phyloP scores from a whole-genome alignment of 2,113 vertebrate species.

The Neodon shergylaensis region DNA sequence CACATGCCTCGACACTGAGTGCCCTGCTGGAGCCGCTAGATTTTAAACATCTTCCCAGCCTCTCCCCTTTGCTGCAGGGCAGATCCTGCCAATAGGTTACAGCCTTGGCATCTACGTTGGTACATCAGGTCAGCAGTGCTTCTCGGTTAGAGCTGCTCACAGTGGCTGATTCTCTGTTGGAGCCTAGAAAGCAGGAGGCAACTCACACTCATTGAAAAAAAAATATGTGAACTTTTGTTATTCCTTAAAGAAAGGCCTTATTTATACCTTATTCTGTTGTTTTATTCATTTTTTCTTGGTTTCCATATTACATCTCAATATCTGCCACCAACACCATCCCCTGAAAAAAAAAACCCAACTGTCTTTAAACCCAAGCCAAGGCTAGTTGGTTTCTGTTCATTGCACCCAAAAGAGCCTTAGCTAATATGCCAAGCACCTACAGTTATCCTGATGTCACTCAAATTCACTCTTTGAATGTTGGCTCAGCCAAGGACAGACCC shows the following conservation, averaged over 20 bases:
- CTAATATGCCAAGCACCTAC: conserved; percentile 39
- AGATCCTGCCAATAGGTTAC: background rate
- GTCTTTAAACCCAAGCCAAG: conserved; percentile 57
- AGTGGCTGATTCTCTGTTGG: background rate
- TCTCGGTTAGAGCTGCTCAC: background rate
- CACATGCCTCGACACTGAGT: background rate
- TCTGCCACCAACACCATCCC: background rate
- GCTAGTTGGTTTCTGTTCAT: conserved; percentile 41
- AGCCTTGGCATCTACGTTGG: background rate
- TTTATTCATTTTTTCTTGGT: conserved; percentile 68
- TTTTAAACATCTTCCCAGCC: background rate
- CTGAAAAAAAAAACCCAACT: background rate
- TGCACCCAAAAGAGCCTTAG: conserved; percentile 51
- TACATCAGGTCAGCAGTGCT: background rate
- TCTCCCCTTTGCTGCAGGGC: background rate
- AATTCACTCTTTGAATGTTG: conserved; percentile 52
- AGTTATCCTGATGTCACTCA: conserved; percentile 27
- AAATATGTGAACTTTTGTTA: conserved; percentile 4
- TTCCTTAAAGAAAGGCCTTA: conserved; percentile 25
- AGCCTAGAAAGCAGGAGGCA: conserved; percentile 43
- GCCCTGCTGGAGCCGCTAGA: background rate
- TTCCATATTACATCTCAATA: conserved; percentile 1
- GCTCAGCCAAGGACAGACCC: background rate
- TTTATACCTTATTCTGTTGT: conserved; percentile 24
- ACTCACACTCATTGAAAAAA: conserved; percentile 30